Conservation (phyloP, 2,113 vertebrate genomes). For the Lonchura striata region DNA sequence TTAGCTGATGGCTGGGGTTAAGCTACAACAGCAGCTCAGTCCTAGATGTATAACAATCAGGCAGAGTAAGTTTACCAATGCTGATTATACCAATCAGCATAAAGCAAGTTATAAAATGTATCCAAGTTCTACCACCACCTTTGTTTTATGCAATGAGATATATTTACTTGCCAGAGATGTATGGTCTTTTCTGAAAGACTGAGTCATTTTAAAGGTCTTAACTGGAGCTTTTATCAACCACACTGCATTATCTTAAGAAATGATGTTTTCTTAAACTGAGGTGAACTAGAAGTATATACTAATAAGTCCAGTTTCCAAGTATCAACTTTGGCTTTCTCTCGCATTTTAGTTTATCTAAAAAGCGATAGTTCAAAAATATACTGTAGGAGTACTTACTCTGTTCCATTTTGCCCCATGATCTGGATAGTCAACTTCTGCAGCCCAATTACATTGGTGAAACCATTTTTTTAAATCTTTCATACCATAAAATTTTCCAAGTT, state of each 20-base stretch:
- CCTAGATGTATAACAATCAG: neutral
- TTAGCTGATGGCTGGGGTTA: neutral
- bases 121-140: neutral
- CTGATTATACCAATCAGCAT: too few relatives aligned
- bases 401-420: neutral
- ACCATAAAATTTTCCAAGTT: neutral
- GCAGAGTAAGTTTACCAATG: neutral
- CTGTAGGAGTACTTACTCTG: neutral
- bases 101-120: neutral
- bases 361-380: neutral
- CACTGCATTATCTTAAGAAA: neutral
- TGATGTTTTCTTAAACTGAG: neutral
- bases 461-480: neutral
- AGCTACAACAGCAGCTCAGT: neutral
- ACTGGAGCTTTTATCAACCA: neutral
- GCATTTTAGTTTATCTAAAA: neutral
- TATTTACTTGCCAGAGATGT: neutral
- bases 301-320: neutral
- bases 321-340: neutral
- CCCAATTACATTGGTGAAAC: neutral
- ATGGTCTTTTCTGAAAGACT: neutral
- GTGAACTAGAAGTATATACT: neutral
- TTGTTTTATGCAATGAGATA: neutral
- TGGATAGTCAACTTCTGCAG: neutral
- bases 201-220: neutral